Evolutionary conservation across 2,113 vertebrate genomes (phyloP), one percentile per base, ranked within the genome.

Genomic region (Pterocles burchelli): DNA sequence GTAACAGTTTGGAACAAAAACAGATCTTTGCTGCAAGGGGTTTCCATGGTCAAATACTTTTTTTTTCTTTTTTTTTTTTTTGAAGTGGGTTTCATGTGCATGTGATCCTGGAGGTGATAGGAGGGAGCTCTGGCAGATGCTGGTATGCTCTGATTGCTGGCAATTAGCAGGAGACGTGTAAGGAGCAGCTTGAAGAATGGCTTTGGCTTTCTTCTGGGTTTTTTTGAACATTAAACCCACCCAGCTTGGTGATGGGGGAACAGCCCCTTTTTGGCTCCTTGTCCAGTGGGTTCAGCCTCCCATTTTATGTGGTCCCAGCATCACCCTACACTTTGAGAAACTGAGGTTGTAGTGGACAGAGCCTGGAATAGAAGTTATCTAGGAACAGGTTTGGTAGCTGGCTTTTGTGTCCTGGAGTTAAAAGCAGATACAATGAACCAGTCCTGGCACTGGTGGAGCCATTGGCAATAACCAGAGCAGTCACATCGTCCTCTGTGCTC

Each of bases 1-100:
- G 2, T 86, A 96, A 94, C 14, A 20, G 72, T 80, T 58, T 71
- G 75, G 88, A 96, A 86, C 13, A 2, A 92, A 89, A 93, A 5
- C 93, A 88, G 70, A 89, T 84, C 95, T 96, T 91, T 84, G 88
- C 94, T 96, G 79, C 63, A 16, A 96, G 95, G 95, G 84, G 26
- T 95, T 96, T 96, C 92, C 83, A 71, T 54, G 43, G 59, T 94
- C 72, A 51, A 88, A 70, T 93, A 6, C 13, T 28, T 54, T 33
- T 43, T 12, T 80, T 72, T 59, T 17, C 25, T 49, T 33, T 43
- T 12, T 80, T 72, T 59, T 20, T 45, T 73, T 89, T 94, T 91
- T 95, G 6, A 92, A 91, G 91, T 96, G 94, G 78, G 55, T 95
- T 94, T 88, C 15, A 3, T 85, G 58, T 52, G 65, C 31, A 4